Conservation (phyloP, 2,113 vertebrate species). For the Mastomys natalensis region DNA sequence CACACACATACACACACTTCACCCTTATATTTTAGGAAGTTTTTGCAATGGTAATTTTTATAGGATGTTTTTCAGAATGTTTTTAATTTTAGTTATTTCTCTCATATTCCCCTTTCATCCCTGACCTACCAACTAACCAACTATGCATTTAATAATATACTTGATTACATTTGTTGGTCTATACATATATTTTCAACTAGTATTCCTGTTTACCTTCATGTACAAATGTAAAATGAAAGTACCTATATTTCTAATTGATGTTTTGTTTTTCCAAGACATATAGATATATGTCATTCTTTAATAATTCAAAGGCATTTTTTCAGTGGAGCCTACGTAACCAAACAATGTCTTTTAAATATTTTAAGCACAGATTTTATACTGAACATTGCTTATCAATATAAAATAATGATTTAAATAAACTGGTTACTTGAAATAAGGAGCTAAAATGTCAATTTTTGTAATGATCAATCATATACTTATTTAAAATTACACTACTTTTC, state of each 20-base stretch:
- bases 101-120: neutral
- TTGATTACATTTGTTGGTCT: neutral
- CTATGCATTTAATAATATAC: neutral
- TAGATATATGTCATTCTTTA: neutral
- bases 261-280: neutral
- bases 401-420: neutral
- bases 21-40: neutral
- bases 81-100: neutral
- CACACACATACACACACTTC: too few relatives aligned
- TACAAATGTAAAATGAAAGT: neutral
- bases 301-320: neutral
- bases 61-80: neutral
- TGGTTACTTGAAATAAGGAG: neutral
- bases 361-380: neutral
- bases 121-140: neutral
- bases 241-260: neutral
- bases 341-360: neutral
- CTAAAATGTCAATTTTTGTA: neutral
- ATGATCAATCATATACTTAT: neutral
- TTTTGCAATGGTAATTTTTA: neutral
- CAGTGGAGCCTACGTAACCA: neutral
- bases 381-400: neutral
- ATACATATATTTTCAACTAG: neutral
- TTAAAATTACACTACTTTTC: neutral
- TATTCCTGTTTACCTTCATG: neutral